Percentiles rank a stretch among this genome's conserved stretches.
phyloP scores from a whole-genome alignment of 2,113 vertebrate genomes.

The Esox niger region DNA sequence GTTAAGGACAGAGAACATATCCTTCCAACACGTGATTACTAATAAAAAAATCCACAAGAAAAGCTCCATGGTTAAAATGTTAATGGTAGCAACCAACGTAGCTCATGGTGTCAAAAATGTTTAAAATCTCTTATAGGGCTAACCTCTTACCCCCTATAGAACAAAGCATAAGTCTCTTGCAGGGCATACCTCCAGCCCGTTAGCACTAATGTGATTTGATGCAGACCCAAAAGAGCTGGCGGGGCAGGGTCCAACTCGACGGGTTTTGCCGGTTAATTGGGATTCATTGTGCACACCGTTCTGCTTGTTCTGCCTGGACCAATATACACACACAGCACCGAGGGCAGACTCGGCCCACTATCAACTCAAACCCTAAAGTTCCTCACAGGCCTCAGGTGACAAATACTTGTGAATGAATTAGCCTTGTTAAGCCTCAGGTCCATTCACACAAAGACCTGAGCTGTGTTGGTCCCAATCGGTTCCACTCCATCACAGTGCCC shows the following conservation, averaged over 20 bases:
- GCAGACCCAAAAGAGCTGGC: slow-evolving; percentile 2
- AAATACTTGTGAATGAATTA: slow-evolving; percentile 59
- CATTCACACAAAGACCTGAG: slow-evolving; percentile 29
- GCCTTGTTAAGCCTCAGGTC: slow-evolving; percentile 44
- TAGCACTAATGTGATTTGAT: slow-evolving; percentile 14
- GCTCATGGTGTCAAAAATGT: not conserved
- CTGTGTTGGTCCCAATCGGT: slow-evolving; percentile 41
- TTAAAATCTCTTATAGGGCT: not conserved
- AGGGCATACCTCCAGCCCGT: not conserved
- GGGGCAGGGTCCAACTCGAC: slow-evolving; percentile 10
- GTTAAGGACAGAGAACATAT: not conserved
- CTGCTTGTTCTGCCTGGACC: slow-evolving; percentile 38
- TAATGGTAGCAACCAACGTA: not conserved
- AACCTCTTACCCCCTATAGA: not conserved
- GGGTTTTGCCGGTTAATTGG: slow-evolving; percentile 5
- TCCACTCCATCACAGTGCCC: slow-evolving; percentile 44
- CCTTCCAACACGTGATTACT: too few species aligned
- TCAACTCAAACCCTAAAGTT: slow-evolving; percentile 22
- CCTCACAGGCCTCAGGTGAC: slow-evolving; percentile 63
- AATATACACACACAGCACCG: slow-evolving; percentile 19
- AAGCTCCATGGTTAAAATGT: too few species aligned
- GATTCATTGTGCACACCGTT: slow-evolving; percentile 22
- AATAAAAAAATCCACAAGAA: too few species aligned
- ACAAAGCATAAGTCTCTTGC: too few species aligned
- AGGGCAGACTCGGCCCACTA: not conserved